These are phyloP conservation scores for Trachelus iudaicus DNA, from an alignment of 2,888 invertebrate species.

Conservation along the genomic window DNA sequence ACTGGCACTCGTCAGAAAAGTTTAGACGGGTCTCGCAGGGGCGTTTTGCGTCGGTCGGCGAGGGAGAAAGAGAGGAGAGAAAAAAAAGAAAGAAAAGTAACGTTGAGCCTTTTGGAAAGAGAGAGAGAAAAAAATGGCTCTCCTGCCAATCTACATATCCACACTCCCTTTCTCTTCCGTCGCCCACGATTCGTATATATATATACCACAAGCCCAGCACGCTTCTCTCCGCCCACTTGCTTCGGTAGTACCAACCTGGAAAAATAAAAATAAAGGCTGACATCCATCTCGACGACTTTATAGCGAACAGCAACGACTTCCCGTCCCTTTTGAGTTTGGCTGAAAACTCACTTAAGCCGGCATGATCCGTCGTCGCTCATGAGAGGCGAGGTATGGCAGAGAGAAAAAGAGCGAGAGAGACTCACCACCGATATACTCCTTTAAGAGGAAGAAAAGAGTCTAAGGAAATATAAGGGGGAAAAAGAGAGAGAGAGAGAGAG, in stretches of 20 bases:
- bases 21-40: background rate
- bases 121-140: background rate
- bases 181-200: background rate
- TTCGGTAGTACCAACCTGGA: background rate
- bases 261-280: background rate
- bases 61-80: background rate
- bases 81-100: background rate
- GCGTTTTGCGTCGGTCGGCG: background rate
- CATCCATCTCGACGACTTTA: background rate
- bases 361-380: background rate
- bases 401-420: background rate
- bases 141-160: background rate
- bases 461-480: background rate
- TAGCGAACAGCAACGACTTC: background rate
- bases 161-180: background rate
- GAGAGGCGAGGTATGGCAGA: background rate
- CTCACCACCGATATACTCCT: background rate
- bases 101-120: background rate
- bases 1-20: background rate
- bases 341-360: background rate
- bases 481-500: too few species aligned
- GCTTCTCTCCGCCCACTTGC: background rate
- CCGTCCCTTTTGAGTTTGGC: background rate
- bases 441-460: background rate
- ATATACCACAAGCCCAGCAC: background rate